Base-by-base conservation (phyloP, 1,140 invertebrate genomes). In the Danaus melanippus region DNA sequence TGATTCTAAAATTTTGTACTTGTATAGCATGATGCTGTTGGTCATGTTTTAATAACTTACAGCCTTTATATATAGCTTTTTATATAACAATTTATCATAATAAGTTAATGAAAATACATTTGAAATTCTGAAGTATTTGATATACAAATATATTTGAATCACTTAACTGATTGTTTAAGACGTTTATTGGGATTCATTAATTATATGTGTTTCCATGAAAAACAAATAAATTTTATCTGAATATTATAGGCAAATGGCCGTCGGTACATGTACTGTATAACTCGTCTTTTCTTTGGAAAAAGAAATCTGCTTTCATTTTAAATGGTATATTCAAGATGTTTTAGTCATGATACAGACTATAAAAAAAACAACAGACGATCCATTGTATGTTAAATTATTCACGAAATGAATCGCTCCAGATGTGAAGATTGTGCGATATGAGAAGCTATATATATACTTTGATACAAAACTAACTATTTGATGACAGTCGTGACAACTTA, bases 371-470 rank as follows among this genome's bases (percentile, higher is more conserved):
- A 69, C 79, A 79, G 74, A 64, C 73, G 74, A 71, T 64, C 69
- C 71, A 76, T 79, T 76, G 79, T 84, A 62, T 72, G 73, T 74
- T 78, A 82, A 82, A 84, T 82, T 82, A 81, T 79, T 80, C 80
- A 84, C 78, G 76, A 80, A 79, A 76, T 73, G 66, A 67, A 71
- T 75, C 77, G 75, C 73, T 78, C 71, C 55, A 79, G 69, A 80
- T 80, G 62, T 48, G 50, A 67, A 79, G 81, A 84, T 80, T 65
- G 64, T 64, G 64, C 67, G 82, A 83, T 83, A 83, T 66, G 71
- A 69, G 68, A 57, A 76, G 77, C 78, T 79, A 79, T 71, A 69
- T 53, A 59, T 67, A 69, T 75, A 75, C 73, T 1, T 1, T 1
- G 1, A 15, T 15, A 15, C 15, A 15, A 15, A 15, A 66, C 66